Evolutionary conservation across 2,888 invertebrate genomes (phyloP).

Genomic region (Hemaris fuciformis): DNA sequence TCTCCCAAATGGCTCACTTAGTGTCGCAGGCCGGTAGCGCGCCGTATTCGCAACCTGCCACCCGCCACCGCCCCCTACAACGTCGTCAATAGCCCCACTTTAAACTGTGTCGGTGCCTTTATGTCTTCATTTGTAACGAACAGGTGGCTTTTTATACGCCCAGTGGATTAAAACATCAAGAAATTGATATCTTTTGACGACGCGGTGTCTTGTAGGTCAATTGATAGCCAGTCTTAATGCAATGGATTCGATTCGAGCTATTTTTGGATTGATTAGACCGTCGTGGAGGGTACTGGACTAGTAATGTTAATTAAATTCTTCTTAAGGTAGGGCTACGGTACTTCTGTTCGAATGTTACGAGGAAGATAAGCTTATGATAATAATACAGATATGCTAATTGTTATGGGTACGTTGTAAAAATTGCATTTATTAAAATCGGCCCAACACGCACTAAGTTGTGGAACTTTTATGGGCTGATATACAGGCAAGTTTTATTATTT

Average conservation of each 20-base stretch:
- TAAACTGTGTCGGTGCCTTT: not conserved
- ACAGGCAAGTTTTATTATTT: too few relatives aligned
- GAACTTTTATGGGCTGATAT: too few relatives aligned
- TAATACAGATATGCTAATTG: too few relatives aligned
- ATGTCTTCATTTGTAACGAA: slow-evolving; percentile 2
- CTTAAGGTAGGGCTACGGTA: not conserved
- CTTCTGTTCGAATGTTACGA: too few relatives aligned
- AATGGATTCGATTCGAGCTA: not conserved
- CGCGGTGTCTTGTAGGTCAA: not conserved
- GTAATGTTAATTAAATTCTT: not conserved
- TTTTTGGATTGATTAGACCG: not conserved
- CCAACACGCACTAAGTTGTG: too few relatives aligned
- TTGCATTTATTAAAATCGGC: too few relatives aligned
- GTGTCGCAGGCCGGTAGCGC: not conserved
- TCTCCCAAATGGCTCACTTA: slow-evolving; percentile 11
- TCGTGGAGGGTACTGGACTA: not conserved
- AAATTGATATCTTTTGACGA: not conserved
- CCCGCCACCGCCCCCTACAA: not conserved
- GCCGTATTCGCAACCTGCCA: slow-evolving; percentile 3
- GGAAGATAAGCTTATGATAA: too few relatives aligned
- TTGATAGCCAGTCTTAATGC: not conserved
- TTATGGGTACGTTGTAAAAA: too few relatives aligned
- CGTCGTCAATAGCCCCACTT: not conserved
- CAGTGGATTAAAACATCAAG: not conserved
- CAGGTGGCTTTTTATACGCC: not conserved